Evolutionary conservation across 2,888 invertebrate genomes (phyloP).

Genomic region (Pinctada fucata): DNA sequence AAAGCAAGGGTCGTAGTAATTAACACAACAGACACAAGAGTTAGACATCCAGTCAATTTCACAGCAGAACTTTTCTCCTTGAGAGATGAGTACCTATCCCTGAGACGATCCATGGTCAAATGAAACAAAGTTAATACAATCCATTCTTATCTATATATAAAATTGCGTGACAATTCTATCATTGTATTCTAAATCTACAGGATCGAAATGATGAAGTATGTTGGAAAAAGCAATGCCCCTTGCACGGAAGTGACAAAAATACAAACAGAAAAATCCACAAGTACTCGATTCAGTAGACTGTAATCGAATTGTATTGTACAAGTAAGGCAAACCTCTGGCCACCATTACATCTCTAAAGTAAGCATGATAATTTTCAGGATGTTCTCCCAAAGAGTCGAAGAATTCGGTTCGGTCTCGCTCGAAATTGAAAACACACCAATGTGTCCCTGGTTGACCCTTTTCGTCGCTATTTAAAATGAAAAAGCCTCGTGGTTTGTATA

Average conservation of each 20-base stretch:
- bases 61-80: too few species aligned
- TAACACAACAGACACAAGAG: too few species aligned
- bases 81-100: too few species aligned
- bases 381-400: conserved; percentile 3
- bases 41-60: too few species aligned
- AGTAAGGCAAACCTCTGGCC: not conserved
- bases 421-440: conserved; percentile 11
- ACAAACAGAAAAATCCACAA: conserved; percentile 4
- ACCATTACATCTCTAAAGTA: not conserved
- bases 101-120: too few species aligned
- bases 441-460: not conserved
- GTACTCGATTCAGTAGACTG: not conserved
- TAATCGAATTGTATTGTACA: not conserved
- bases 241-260: not conserved
- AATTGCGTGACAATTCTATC: too few species aligned
- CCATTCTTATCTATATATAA: too few species aligned
- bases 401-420: not conserved
- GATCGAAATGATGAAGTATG: not conserved
- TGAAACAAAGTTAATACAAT: too few species aligned
- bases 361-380: conserved; percentile 5
- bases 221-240: not conserved
- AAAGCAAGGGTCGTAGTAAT: too few species aligned
- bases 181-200: too few species aligned
- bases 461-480: conserved; percentile 7
- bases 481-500: not conserved